Percentiles rank a stretch among this genome's conserved stretches.
Evolutionary conservation across 2,888 invertebrate genomes (phyloP).

Genomic region (Spilosoma lubricipeda): DNA sequence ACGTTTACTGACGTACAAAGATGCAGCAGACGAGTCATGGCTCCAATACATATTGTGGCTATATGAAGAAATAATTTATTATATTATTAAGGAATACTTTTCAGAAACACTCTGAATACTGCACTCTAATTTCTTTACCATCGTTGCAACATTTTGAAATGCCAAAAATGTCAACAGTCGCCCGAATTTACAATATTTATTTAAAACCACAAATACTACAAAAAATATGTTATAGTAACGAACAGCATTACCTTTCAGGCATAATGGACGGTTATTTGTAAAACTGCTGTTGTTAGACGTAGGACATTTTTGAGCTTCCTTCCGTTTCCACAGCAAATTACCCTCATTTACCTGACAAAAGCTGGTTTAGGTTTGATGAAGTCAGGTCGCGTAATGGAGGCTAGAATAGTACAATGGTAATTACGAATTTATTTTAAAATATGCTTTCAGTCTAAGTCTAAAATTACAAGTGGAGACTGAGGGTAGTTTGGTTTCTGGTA

Average conservation of each 20-base stretch:
- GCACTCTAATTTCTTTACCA: too few relatives aligned
- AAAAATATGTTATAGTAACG: not conserved
- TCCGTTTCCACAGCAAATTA: slow-evolving; percentile 25
- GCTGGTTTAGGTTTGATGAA: slow-evolving; percentile 34
- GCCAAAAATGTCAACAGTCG: too few relatives aligned
- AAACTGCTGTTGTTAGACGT: slow-evolving; percentile 15
- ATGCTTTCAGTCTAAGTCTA: not conserved
- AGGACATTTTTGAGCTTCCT: slow-evolving; percentile 23
- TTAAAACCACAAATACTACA: not conserved
- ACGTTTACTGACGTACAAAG: too few relatives aligned
- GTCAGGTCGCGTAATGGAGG: not conserved
- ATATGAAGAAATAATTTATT: too few relatives aligned
- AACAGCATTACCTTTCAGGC: slow-evolving; percentile 6
- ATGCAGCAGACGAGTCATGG: too few relatives aligned
- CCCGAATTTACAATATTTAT: not conserved
- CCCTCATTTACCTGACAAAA: slow-evolving; percentile 36
- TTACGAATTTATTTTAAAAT: not conserved
- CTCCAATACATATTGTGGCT: too few relatives aligned
- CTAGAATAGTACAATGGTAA: not conserved
- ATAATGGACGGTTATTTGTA: slow-evolving; percentile 34
- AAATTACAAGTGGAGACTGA: not conserved
- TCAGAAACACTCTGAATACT: too few relatives aligned
- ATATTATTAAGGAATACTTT: too few relatives aligned
- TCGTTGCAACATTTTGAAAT: too few relatives aligned
- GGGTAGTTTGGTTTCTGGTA: not conserved